Evolutionary conservation across 1,140 invertebrate genomes (phyloP).

Genomic region (Sitobion miscanthi): DNA sequence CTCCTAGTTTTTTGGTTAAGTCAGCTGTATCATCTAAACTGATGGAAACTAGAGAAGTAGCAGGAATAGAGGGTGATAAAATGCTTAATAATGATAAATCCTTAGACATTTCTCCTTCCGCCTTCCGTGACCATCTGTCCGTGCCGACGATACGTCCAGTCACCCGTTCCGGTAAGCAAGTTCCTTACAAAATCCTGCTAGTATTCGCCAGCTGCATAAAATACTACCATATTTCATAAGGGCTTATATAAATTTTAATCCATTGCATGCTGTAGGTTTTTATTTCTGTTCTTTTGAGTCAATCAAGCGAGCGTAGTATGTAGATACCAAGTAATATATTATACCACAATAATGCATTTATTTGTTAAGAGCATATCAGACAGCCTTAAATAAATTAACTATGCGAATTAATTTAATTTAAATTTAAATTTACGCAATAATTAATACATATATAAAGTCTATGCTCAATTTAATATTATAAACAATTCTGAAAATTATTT

Average conservation of each 20-base stretch:
- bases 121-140: constrained; percentile 55
- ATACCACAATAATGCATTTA: neutral
- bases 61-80: constrained; percentile 58
- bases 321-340: constrained; percentile 31
- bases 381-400: neutral
- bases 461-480: neutral
- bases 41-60: constrained; percentile 68
- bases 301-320: constrained; percentile 21
- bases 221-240: constrained; percentile 54
- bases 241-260: constrained; percentile 51
- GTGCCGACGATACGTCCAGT: constrained; percentile 55
- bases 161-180: constrained; percentile 56
- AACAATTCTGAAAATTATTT: neutral
- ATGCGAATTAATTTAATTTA: neutral
- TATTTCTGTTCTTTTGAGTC: constrained; percentile 36
- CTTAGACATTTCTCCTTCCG: constrained; percentile 49
- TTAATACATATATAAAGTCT: neutral
- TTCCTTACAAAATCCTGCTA: constrained; percentile 54
- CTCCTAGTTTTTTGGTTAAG: constrained; percentile 71
- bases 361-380: constrained; percentile 20
- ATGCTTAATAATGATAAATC: constrained; percentile 25
- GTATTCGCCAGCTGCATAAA: constrained; percentile 56
- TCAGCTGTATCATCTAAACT: constrained; percentile 68
- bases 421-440: neutral
- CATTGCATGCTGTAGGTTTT: constrained; percentile 52